Base-by-base conservation (phyloP, 2,888 invertebrate species). In the Meghimatium bilineatum region DNA sequence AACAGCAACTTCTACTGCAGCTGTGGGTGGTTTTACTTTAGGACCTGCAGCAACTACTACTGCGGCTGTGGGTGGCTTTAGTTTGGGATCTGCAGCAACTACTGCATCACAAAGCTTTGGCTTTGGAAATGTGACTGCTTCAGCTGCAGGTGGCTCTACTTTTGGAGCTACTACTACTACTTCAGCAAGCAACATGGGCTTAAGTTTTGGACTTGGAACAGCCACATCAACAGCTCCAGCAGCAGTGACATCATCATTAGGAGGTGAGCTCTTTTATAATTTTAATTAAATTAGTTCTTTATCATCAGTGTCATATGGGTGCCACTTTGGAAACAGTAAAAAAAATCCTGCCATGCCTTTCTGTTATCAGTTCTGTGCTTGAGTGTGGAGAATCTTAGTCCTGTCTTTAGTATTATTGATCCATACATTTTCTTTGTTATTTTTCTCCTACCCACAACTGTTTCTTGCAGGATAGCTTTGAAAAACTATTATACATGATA, bases 91-190 rank as follows among this genome's bases (percentile, higher is more conserved):
- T 23, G 60, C 85, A 34, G 36, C 71, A 17, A 34, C 84, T 20
- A n/a, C 80, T 1, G 14, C 84, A 34, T 71, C 71, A 49, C 49
- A 10, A 32, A 49, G 32, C 34, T 66, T 29, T 29, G 67, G 29
- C 83, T 60, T 82, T 32, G 84, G 82, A 34, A 83, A 34, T 44
- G 72, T 5, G 44, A 52, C 85, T 2, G 63, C 88, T 32, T 56
- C 88, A 32, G 56, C 87, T 17, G 14, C 78, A 26, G 60, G 29
- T 52, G 29, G 72, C 17, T 83, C 80, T 69, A 36, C 56, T 34
- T 60, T 82, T n/a, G 84, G 82, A 44, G 82, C 67, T 23, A 63
- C 85, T n/a, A 36, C 71, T 3, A 34, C 84, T 20, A 34, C 80
- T 1, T 14, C 84, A 34, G 76, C 71, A 49, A 44, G n/a, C 8